Percentiles rank a stretch among this genome's conserved stretches.
Conservation (phyloP, 2,888 invertebrate species). For the Pecten maximus region DNA sequence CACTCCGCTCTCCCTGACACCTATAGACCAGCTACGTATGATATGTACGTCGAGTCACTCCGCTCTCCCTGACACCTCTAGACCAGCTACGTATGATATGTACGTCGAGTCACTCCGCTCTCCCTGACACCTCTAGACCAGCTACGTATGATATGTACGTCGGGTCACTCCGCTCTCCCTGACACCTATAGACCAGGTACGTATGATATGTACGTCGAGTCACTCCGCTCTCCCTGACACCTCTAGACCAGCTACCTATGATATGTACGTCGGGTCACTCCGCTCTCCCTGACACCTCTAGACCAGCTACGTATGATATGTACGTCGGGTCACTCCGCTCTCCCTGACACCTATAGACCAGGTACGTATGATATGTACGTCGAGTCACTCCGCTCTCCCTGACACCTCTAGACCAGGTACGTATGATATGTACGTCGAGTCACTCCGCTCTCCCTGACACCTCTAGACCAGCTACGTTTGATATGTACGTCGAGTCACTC, state of each 20-base stretch:
- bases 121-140: not conserved
- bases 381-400: not conserved
- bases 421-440: not conserved
- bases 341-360: not conserved
- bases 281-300: not conserved
- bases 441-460: not conserved
- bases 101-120: not conserved
- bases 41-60: not conserved
- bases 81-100: not conserved
- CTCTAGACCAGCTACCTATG: not conserved
- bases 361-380: not conserved
- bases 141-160: not conserved
- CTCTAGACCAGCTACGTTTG: not conserved
- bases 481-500: not conserved
- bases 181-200: not conserved
- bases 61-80: not conserved
- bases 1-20: not conserved
- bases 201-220: not conserved
- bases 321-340: not conserved
- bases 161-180: not conserved
- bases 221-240: not conserved
- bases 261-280: not conserved
- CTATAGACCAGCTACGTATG: not conserved
- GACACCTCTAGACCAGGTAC: slow-evolving; percentile 1
- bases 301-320: not conserved